These are phyloP conservation scores for Caenorhabditis imperialis DNA, from an alignment of 2,888 invertebrate species.

Conservation along the genomic window DNA sequence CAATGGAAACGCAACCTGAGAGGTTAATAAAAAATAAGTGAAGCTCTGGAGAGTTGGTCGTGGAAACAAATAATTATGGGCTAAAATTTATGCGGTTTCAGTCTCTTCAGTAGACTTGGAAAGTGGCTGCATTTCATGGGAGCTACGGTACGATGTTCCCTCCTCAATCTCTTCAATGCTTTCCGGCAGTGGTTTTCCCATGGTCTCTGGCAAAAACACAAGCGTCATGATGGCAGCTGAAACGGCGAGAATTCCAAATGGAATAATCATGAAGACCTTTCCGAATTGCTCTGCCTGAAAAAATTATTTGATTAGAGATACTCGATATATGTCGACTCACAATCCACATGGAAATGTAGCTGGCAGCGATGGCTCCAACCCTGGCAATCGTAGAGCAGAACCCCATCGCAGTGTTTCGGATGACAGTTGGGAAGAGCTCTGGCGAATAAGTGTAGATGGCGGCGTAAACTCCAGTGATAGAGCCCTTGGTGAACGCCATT, in stretches of 20 bases:
- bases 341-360: conserved; percentile 84
- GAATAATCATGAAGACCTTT: conserved; percentile 73
- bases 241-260: conserved; percentile 72
- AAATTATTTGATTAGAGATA: neutral
- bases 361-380: conserved; percentile 89
- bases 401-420: conserved; percentile 88
- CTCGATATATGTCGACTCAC: conserved; percentile 50
- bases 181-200: conserved; percentile 73
- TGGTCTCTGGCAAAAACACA: conserved; percentile 76
- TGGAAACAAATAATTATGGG: conserved; percentile 5
- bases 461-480: conserved; percentile 88
- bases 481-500: conserved; percentile 86
- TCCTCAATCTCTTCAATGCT: conserved; percentile 73
- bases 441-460: conserved; percentile 90
- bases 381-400: conserved; percentile 89
- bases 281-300: conserved; percentile 67
- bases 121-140: conserved; percentile 49
- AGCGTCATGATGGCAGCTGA: conserved; percentile 69
- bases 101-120: conserved; percentile 40
- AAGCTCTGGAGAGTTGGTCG: conserved; percentile 27
- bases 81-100: conserved; percentile 39
- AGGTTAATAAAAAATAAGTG: conserved; percentile 21
- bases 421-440: conserved; percentile 89
- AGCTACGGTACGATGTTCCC: conserved; percentile 24
- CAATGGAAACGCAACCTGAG: conserved; percentile 19